Evolutionary conservation across 2,113 vertebrate species (phyloP).

Genomic region (Amblyornis subalaris): DNA sequence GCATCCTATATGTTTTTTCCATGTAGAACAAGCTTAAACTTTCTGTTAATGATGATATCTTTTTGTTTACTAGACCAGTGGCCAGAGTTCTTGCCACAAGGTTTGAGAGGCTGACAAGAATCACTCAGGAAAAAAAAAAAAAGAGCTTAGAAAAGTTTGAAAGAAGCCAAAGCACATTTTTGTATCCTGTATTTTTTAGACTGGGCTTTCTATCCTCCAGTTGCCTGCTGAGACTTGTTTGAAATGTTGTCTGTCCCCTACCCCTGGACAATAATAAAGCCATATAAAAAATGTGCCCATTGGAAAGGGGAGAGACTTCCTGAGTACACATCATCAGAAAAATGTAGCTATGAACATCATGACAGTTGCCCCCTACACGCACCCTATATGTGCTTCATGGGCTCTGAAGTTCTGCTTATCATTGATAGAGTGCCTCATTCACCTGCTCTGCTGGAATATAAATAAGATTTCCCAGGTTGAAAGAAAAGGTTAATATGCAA

Average conservation of each 20-base stretch:
- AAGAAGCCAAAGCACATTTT: not conserved
- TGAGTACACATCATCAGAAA: not conserved
- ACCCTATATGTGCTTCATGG: not conserved
- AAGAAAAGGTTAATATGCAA: slow-evolving; percentile 13
- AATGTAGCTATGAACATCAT: not conserved
- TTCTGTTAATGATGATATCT: not conserved
- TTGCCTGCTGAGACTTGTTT: not conserved
- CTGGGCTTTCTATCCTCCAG: not conserved
- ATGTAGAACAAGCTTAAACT: not conserved
- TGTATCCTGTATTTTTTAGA: not conserved
- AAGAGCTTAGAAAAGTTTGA: not conserved
- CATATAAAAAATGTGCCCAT: not conserved
- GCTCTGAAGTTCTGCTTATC: not conserved
- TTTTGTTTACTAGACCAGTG: not conserved
- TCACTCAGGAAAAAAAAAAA: rapidly evolving
- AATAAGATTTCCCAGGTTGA: not conserved
- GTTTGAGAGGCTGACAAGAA: not conserved
- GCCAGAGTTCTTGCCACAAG: not conserved
- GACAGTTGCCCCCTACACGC: not conserved
- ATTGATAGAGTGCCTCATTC: not conserved
- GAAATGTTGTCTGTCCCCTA: not conserved
- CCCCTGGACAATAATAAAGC: not conserved
- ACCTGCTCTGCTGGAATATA: not conserved
- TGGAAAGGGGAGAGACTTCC: not conserved
- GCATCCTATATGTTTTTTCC: not conserved